Evolutionary conservation across 2,797 vertebrate genomes (phyloP).

Genomic region (Argyrosomus regius): DNA sequence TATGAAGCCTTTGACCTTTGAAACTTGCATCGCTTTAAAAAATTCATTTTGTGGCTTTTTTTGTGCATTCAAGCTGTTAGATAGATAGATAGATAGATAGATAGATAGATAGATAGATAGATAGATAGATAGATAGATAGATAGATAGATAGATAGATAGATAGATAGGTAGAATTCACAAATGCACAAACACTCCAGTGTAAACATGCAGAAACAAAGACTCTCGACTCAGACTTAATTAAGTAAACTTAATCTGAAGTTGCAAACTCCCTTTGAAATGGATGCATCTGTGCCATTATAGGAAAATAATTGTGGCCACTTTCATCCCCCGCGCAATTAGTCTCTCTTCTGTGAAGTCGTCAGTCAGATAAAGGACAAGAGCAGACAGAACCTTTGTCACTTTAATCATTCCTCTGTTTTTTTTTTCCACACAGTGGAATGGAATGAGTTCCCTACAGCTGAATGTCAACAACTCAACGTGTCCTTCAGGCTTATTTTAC

Average conservation of each 20-base stretch:
- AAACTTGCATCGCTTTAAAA: slow-evolving; percentile 15
- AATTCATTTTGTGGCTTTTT: neutral
- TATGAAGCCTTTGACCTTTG: slow-evolving; percentile 41
- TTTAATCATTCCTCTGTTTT: slow-evolving; percentile 65
- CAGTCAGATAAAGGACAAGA: slow-evolving; percentile 72
- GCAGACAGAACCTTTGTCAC: slow-evolving; percentile 73
- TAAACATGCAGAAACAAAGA: slow-evolving; percentile 41
- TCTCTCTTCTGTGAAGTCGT: slow-evolving; percentile 75
- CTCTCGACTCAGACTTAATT: slow-evolving; percentile 43
- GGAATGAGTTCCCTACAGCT: slow-evolving; percentile 60
- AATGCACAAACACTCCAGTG: slow-evolving; percentile 6
- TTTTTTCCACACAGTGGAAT: slow-evolving; percentile 19
- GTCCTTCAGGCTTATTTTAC: slow-evolving; percentile 60
- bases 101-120: slow-evolving; percentile 13
- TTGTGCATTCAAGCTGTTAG: neutral
- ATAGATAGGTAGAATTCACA: neutral
- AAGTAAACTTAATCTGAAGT: slow-evolving; percentile 70
- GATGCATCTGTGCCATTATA: slow-evolving; percentile 74
- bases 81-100: slow-evolving; percentile 2
- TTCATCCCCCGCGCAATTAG: slow-evolving; percentile 78
- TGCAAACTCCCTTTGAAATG: slow-evolving; percentile 72
- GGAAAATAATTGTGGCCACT: slow-evolving; percentile 79
- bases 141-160: slow-evolving; percentile 4
- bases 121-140: neutral
- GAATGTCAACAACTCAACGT: slow-evolving; percentile 67